These are phyloP conservation scores for Muscicapa comitata DNA, from an alignment of 2,797 vertebrate species.

Conservation along the genomic window DNA sequence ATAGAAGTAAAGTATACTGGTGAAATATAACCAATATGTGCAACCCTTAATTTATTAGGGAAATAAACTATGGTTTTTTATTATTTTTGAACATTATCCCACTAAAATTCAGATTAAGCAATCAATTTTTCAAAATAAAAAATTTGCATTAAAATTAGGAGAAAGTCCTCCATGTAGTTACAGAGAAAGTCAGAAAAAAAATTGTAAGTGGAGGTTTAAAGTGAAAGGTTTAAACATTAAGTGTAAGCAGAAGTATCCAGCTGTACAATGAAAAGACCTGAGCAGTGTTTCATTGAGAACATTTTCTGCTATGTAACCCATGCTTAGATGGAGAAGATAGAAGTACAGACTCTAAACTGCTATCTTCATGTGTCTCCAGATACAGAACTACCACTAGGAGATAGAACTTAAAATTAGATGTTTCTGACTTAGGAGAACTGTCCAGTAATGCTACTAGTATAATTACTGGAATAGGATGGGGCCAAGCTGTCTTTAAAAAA, in stretches of 20 bases:
- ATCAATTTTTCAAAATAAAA: conserved; percentile 36
- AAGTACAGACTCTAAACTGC: not conserved
- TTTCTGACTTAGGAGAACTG: not conserved
- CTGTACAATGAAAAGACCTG: not conserved
- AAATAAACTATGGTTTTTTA: conserved; percentile 8
- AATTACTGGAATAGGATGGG: not conserved
- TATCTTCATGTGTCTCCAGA: not conserved
- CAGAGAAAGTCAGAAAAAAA: not conserved
- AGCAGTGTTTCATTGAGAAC: not conserved
- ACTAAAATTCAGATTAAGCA: conserved; percentile 22
- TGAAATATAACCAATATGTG: conserved; percentile 36
- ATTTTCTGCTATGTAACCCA: not conserved
- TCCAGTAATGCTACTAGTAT: not conserved
- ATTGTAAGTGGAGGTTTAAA: not conserved
- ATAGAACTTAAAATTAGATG: not conserved
- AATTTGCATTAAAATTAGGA: conserved; percentile 3
- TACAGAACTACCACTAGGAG: not conserved
- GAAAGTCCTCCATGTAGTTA: not conserved
- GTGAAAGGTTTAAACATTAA: not conserved
- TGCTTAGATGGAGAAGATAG: not conserved
- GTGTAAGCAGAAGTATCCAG: not conserved
- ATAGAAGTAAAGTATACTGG: not conserved
- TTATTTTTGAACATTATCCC: conserved; percentile 39
- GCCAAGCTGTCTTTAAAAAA: not conserved
- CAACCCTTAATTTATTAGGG: conserved; percentile 30